Percentiles rank a stretch among this genome's conserved stretches.
Evolutionary conservation across 2,113 vertebrate genomes (phyloP).

Genomic region (Misgurnus anguillicaudatus): DNA sequence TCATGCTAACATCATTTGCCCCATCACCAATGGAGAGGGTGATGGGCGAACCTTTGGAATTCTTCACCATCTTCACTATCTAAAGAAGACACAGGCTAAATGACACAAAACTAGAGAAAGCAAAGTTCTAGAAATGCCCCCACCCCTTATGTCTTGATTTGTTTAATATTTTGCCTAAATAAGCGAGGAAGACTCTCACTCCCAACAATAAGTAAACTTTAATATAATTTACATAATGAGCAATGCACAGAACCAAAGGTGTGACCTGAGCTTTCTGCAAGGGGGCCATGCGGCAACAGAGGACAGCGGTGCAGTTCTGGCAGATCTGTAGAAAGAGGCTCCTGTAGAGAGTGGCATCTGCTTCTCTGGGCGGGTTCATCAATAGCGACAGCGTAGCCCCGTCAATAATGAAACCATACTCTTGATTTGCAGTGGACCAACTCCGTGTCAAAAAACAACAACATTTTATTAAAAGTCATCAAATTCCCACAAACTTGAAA

Average conservation of each 20-base stretch:
- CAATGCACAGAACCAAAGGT: neutral
- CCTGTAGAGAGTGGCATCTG: slow-evolving; percentile 81
- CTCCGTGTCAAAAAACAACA: slow-evolving; percentile 71
- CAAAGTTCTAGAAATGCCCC: too few relatives aligned
- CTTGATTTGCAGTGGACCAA: slow-evolving; percentile 81
- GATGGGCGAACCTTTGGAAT: slow-evolving; percentile 90
- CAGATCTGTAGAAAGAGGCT: slow-evolving; percentile 95
- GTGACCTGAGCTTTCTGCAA: slow-evolving; percentile 96
- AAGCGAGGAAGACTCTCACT: too few relatives aligned
- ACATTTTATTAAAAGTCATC: neutral
- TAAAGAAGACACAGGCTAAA: slow-evolving; percentile 55
- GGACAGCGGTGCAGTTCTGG: slow-evolving; percentile 90
- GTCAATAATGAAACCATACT: slow-evolving; percentile 94
- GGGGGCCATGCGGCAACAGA: slow-evolving; percentile 97
- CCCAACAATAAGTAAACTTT: too few relatives aligned
- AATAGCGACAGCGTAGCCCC: slow-evolving; percentile 90
- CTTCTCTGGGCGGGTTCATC: slow-evolving; percentile 83
- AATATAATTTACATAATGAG: neutral
- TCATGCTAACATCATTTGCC: slow-evolving; percentile 99
- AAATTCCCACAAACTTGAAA: neutral
- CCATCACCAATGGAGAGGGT: slow-evolving; percentile 94
- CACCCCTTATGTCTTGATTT: too few relatives aligned
- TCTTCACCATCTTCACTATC: slow-evolving; percentile 98
- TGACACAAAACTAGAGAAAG: neutral
- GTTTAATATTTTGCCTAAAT: too few relatives aligned